Percentiles rank a stretch among this genome's conserved stretches.
These are phyloP conservation scores for Brassicogethes aeneus DNA, from an alignment of 2,888 invertebrate genomes.

Conservation along the genomic window DNA sequence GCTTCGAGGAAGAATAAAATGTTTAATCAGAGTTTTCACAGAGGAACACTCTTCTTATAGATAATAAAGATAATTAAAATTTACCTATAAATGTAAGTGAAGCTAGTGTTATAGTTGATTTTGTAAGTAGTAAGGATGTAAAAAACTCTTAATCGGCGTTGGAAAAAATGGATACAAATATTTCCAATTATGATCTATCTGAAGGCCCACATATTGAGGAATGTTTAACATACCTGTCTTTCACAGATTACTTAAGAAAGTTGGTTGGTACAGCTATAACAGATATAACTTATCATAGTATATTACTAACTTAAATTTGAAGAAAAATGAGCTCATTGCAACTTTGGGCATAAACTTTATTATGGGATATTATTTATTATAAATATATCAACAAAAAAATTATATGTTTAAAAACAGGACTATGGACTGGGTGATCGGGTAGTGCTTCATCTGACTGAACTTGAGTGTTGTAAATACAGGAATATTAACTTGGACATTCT, in stretches of 20 bases:
- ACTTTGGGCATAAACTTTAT: constrained; percentile 13
- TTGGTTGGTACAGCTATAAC: constrained; percentile 11
- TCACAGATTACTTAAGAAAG: constrained; percentile 7
- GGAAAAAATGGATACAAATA: neutral
- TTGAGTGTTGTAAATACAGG: constrained; percentile 10
- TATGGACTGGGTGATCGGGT: constrained; percentile 20
- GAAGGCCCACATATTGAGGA: constrained; percentile 1
- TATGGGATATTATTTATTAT: constrained; percentile 12
- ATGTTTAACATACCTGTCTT: constrained; percentile 3
- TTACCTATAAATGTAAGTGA: too few species aligned
- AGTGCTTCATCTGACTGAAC: constrained; percentile 16
- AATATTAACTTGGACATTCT: constrained; percentile 17
- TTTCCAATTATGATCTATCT: neutral
- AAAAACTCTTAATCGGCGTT: neutral
- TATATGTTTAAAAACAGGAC: constrained; percentile 10
- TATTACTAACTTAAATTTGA: constrained; percentile 13
- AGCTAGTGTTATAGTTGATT: too few species aligned
- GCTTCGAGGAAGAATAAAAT: neutral
- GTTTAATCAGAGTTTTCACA: neutral
- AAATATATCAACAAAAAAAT: constrained; percentile 20
- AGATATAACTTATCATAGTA: constrained; percentile 14
- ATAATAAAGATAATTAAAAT: neutral
- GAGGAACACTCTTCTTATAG: neutral
- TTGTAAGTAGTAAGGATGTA: neutral
- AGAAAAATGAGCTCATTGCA: constrained; percentile 10